These are phyloP conservation scores for Perognathus longimembris DNA, from an alignment of 2,113 vertebrate genomes.

Conservation along the genomic window DNA sequence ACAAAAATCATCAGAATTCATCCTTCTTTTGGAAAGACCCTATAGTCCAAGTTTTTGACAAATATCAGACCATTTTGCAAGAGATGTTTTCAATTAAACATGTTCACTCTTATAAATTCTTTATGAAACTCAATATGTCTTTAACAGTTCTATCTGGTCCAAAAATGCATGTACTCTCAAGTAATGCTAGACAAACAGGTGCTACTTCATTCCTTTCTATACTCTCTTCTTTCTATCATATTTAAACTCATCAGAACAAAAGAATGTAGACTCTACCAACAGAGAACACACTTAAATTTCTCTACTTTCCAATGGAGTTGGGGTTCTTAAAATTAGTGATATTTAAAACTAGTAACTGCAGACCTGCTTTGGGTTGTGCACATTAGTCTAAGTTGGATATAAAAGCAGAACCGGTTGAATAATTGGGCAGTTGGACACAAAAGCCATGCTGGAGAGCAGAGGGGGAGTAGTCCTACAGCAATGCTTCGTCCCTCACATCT, in stretches of 20 bases:
- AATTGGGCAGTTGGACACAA: background rate
- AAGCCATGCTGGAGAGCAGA: background rate
- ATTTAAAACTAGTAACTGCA: background rate
- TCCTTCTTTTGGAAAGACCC: background rate
- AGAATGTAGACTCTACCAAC: background rate
- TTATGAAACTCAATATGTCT: background rate
- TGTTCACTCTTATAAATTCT: background rate
- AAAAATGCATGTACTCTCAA: background rate
- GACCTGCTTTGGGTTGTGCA: background rate
- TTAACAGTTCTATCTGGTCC: background rate
- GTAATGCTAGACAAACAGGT: background rate
- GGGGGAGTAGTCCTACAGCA: background rate
- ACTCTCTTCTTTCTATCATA: background rate
- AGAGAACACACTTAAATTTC: background rate
- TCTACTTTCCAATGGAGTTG: background rate
- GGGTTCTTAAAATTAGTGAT: background rate
- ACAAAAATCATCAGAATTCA: background rate
- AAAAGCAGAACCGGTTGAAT: background rate
- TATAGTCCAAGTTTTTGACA: background rate
- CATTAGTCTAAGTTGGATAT: background rate
- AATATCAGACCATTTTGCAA: background rate
- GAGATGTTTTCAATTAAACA: background rate
- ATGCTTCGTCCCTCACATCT: accelerated
- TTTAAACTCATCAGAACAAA: background rate
- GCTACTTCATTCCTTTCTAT: background rate